These are phyloP conservation scores for Sabatieria punctata DNA, from an alignment of 2,888 invertebrate genomes.

Conservation along the genomic window DNA sequence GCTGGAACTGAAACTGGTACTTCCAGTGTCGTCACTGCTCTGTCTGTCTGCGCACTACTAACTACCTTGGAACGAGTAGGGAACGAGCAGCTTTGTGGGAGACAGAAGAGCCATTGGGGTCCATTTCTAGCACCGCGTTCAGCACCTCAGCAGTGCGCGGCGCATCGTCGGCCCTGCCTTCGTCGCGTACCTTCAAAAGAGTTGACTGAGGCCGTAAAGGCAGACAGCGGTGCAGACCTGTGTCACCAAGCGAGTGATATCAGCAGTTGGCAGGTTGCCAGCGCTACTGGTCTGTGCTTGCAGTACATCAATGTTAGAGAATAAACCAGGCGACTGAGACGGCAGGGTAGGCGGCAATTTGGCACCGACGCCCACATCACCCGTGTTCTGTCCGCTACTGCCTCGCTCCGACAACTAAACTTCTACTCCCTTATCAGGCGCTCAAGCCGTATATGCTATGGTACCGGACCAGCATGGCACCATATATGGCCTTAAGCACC, in stretches of 20 bases:
- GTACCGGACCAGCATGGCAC: too few species aligned
- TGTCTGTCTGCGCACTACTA: too few species aligned
- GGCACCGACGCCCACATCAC: conserved; percentile 7
- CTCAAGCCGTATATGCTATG: too few species aligned
- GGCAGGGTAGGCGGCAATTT: conserved; percentile 14
- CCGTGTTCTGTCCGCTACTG: not conserved
- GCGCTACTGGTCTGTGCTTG: conserved; percentile 15
- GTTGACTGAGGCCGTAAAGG: conserved; percentile 3
- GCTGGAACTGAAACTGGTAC: too few species aligned
- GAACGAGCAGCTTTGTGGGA: too few species aligned
- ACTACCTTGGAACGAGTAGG: too few species aligned
- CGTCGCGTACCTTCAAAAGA: conserved; percentile 10
- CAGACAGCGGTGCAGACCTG: conserved; percentile 9
- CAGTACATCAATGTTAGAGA: conserved; percentile 21
- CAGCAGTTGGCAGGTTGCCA: conserved; percentile 14
- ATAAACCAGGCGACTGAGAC: conserved; percentile 23
- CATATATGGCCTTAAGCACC: too few species aligned
- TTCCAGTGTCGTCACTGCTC: too few species aligned
- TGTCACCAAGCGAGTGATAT: conserved; percentile 16
- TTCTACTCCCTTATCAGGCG: too few species aligned
- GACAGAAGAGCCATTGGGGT: too few species aligned
- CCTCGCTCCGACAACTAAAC: too few species aligned
- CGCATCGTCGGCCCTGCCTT: conserved; percentile 9
- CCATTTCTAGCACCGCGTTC: conserved; percentile 26
- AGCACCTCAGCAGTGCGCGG: conserved; percentile 28